Evolutionary conservation across 2,888 invertebrate genomes (phyloP).

Genomic region (Ceriagrion tenellum): DNA sequence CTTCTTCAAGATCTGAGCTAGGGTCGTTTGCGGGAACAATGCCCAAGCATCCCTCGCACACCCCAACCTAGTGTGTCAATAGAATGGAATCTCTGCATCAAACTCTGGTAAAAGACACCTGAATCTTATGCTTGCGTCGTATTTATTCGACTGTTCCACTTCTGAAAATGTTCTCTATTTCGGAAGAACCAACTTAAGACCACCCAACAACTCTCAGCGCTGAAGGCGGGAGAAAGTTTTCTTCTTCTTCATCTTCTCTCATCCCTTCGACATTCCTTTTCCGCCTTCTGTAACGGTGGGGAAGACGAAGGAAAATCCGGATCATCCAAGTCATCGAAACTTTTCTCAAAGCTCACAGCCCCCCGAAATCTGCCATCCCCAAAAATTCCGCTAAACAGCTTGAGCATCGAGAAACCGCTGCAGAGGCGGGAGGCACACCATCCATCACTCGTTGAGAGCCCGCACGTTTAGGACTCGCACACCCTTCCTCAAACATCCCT

Average conservation of each 20-base stretch:
- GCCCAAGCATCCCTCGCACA: no score
- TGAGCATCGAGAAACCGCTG: neutral
- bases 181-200: no score
- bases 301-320: neutral
- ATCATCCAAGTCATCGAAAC: neutral
- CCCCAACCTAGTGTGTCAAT: no score
- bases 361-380: neutral
- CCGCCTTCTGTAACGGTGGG: neutral
- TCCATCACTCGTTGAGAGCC: neutral
- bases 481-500: neutral
- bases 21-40: no score
- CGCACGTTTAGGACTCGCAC: neutral
- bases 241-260: neutral
- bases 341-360: neutral
- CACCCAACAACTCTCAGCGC: no score
- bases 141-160: no score
- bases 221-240: no score
- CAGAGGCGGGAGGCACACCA: neutral
- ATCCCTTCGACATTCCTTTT: neutral
- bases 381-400: neutral
- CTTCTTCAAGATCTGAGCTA: no score
- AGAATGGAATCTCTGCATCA: no score
- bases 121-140: no score
- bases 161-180: no score
- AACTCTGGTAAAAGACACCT: no score